phyloP scores from a whole-genome alignment of 2,113 vertebrate genomes.

The Rostratula benghalensis region DNA sequence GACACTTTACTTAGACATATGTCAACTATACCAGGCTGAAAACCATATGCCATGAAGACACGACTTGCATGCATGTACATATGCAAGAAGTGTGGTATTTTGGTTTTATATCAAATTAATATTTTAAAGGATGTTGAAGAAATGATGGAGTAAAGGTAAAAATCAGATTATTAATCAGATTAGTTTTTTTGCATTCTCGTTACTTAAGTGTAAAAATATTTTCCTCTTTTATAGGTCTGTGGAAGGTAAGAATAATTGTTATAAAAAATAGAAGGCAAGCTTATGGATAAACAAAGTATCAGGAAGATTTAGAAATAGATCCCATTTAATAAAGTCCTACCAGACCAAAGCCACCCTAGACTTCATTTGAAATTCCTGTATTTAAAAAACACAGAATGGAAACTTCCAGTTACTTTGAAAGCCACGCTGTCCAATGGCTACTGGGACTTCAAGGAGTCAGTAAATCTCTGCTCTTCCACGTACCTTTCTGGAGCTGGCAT shows the following conservation, averaged over 20 bases:
- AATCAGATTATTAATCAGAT: background rate
- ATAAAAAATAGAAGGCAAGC: background rate
- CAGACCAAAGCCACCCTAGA: background rate
- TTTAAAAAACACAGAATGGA: slow-evolving; percentile 29
- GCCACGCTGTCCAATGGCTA: background rate
- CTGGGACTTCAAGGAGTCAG: background rate
- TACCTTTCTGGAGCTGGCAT: background rate
- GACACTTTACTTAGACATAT: slow-evolving; percentile 4
- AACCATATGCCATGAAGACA: slow-evolving; percentile 27
- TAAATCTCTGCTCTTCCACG: background rate
- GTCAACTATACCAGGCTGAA: background rate
- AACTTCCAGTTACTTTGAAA: background rate
- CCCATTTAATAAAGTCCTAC: background rate
- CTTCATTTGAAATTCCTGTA: background rate
- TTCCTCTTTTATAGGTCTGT: background rate
- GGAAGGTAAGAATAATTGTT: background rate
- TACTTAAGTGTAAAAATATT: background rate
- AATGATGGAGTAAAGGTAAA: background rate
- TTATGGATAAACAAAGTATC: background rate
- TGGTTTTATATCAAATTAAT: background rate
- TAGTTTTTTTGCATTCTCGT: background rate
- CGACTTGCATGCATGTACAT: background rate
- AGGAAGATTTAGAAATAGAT: background rate
- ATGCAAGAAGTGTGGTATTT: background rate
- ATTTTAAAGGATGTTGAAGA: background rate